Conservation (phyloP, 2,888 invertebrate species). For the Calephelis perditalis region DNA sequence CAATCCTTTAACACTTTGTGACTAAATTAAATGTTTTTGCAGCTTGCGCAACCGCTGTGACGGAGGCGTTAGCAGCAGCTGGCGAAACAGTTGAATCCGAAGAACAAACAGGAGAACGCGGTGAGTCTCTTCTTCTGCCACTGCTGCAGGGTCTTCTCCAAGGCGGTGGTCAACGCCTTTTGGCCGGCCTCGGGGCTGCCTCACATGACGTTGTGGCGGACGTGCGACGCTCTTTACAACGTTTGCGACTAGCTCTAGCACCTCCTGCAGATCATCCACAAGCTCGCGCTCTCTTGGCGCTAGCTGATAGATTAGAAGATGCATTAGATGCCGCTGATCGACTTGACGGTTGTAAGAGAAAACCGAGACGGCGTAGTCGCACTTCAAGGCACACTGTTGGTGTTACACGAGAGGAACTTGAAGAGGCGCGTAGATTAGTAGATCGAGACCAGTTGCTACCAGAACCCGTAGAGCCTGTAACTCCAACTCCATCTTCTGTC, state of each 20-base stretch:
- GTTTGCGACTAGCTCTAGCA: conserved; percentile 85
- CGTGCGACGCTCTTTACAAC: conserved; percentile 85
- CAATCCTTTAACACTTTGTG: no score
- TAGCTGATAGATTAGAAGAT: conserved; percentile 84
- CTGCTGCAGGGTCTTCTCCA: conserved; percentile 82
- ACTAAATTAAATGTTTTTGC: conserved; percentile 21
- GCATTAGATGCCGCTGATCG: conserved; percentile 65
- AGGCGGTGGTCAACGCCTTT: conserved; percentile 60
- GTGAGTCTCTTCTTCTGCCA: conserved; percentile 87
- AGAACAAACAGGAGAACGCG: conserved; percentile 64
- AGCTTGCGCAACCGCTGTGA: conserved; percentile 69
- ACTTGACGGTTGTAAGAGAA: conserved; percentile 58
- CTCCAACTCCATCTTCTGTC: conserved; percentile 46
- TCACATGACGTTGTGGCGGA: conserved; percentile 84
- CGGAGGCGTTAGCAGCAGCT: conserved; percentile 62
- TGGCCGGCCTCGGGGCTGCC: conserved; percentile 63
- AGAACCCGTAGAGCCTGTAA: conserved; percentile 40
- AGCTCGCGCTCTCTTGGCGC: conserved; percentile 80
- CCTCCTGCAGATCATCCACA: conserved; percentile 69
- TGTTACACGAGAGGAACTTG: conserved; percentile 88
- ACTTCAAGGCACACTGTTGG: conserved; percentile 89
- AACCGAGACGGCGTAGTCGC: conserved; percentile 77
- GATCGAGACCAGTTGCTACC: conserved; percentile 64
- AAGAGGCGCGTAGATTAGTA: conserved; percentile 86
- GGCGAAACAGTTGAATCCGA: conserved; percentile 45